A percentile compares a stretch with the other conserved stretches of the same genome.
Evolutionary conservation across 2,113 vertebrate species (phyloP).

Genomic region (Syngnathus floridae): DNA sequence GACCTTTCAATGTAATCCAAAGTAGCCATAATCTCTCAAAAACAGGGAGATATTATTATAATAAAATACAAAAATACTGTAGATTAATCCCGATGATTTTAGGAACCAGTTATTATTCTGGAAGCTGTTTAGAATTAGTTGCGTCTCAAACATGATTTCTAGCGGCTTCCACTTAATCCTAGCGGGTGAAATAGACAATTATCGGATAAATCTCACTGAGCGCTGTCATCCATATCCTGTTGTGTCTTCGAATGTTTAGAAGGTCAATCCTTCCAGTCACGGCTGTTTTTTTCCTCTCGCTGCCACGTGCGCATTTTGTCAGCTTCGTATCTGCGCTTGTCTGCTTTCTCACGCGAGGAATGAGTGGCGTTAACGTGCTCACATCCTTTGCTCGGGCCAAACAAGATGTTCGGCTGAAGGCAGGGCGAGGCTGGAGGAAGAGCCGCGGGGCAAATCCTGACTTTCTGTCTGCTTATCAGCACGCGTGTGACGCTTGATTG

Average conservation of each 20-base stretch:
- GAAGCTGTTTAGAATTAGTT: constrained; percentile 23
- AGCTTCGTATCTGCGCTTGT: constrained; percentile 8
- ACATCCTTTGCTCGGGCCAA: constrained; percentile 46
- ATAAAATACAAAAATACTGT: constrained; percentile 2
- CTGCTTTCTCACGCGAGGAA: constrained; percentile 59
- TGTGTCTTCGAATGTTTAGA: not conserved
- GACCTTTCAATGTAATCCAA: not conserved
- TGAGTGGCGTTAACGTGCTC: constrained; percentile 50
- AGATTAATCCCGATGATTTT: not conserved
- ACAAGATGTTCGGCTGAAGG: constrained; percentile 33
- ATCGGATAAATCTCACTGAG: not conserved
- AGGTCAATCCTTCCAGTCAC: constrained; percentile 4
- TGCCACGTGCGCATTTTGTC: constrained; percentile 17
- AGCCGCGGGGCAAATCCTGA: constrained; percentile 1
- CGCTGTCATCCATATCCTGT: not conserved
- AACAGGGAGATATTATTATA: not conserved
- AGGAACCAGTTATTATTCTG: constrained; percentile 9
- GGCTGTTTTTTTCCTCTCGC: not conserved
- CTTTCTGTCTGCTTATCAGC: constrained; percentile 11
- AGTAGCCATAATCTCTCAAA: not conserved
- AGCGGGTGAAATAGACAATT: constrained; percentile 23
- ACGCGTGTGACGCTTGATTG: not conserved
- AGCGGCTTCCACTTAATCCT: constrained; percentile 19
- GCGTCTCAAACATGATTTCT: constrained; percentile 21
- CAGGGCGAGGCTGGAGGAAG: constrained; percentile 10